phyloP scores from a whole-genome alignment of 2,113 vertebrate species.

The Rhinolophus sinicus region DNA sequence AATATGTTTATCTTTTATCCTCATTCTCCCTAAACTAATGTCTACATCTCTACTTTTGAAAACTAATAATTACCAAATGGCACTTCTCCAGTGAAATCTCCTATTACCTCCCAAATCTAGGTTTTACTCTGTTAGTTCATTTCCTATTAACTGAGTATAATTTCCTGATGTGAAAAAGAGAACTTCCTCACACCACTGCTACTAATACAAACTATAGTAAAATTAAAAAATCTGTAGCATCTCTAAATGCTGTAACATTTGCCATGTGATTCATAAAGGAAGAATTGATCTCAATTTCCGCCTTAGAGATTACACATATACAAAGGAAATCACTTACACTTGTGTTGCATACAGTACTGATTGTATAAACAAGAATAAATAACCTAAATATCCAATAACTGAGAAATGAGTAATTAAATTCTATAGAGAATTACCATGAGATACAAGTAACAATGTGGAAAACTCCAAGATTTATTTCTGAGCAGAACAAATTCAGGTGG shows the following conservation, averaged over 20 bases:
- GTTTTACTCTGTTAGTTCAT: background rate
- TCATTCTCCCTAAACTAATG: constrained; percentile 33
- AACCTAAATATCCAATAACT: background rate
- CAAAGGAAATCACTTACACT: background rate
- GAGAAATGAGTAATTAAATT: background rate
- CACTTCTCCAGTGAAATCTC: background rate
- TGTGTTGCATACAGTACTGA: background rate
- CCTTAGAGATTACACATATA: no score
- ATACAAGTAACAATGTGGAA: background rate
- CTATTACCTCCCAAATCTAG: background rate
- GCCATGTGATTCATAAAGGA: background rate
- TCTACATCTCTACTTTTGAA: background rate
- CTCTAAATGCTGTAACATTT: background rate
- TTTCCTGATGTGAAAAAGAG: background rate
- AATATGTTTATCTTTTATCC: background rate
- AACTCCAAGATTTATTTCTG: background rate
- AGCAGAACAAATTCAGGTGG: background rate
- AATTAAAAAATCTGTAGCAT: background rate
- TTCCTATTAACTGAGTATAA: background rate
- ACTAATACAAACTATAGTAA: background rate
- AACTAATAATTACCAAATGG: background rate
- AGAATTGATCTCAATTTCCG: background rate
- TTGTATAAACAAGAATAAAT: background rate
- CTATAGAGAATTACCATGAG: background rate
- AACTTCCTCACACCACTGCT: background rate